Conservation (phyloP, 2,113 vertebrate species). For the Mus spicilegus region DNA sequence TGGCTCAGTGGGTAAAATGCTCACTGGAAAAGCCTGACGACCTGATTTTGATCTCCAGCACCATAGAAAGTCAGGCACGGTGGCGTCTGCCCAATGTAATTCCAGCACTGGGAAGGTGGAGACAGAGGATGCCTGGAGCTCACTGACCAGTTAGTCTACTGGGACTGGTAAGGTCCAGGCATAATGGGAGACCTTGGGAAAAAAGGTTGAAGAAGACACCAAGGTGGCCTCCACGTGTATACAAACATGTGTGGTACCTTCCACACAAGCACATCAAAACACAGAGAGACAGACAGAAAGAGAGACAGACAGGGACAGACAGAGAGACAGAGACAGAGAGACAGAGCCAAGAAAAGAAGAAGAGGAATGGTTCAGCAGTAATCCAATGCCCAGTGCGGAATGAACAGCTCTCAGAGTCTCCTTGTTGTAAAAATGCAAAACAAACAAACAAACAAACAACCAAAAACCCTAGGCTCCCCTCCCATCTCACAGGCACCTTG, state of each 20-base stretch:
- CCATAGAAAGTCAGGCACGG: background rate
- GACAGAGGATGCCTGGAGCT: too few relatives aligned
- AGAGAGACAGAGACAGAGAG: too few relatives aligned
- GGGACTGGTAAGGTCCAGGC: background rate
- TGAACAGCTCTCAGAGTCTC: background rate
- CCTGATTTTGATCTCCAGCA: background rate
- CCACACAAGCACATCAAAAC: background rate
- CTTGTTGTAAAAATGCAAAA: background rate
- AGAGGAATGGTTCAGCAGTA: background rate
- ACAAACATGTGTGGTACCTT: too few relatives aligned
- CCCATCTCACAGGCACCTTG: too few relatives aligned
- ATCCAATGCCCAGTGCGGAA: background rate
- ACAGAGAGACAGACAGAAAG: too few relatives aligned
- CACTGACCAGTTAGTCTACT: background rate
- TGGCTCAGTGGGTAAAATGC: background rate
- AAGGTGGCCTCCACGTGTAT: background rate
- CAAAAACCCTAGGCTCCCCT: too few relatives aligned
- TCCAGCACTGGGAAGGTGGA: too few relatives aligned
- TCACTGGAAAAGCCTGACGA: background rate
- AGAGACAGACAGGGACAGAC: too few relatives aligned
- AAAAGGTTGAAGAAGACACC: background rate
- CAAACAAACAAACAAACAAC: too few relatives aligned
- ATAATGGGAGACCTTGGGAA: background rate
- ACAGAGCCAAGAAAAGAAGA: background rate
- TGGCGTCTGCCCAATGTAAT: background rate